Percentiles rank a stretch among this genome's conserved stretches.
These are phyloP conservation scores for Ctenoplectra terminalis DNA, from an alignment of 1,140 invertebrate genomes.

Conservation along the genomic window DNA sequence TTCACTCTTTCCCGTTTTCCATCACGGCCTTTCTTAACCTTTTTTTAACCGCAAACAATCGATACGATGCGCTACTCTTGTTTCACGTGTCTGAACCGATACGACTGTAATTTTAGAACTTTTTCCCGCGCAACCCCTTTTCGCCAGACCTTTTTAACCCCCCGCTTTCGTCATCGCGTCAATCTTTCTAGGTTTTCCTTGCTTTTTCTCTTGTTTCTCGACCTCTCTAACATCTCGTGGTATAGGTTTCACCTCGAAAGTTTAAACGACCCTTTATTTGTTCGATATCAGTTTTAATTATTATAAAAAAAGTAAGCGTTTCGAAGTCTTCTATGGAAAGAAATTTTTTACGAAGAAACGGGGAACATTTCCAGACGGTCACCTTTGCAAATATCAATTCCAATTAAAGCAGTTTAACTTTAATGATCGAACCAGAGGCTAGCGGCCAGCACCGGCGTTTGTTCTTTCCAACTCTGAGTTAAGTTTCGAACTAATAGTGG, in stretches of 20 bases:
- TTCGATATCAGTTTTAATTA: not conserved
- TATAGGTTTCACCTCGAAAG: not conserved
- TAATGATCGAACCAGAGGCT: not conserved
- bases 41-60: conserved; percentile 19
- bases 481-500: conserved; percentile 38
- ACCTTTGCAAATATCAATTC: not conserved
- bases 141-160: not conserved
- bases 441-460: not conserved
- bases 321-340: not conserved
- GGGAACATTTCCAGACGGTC: no score
- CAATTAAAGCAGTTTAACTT: conserved; percentile 26
- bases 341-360: not conserved
- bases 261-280: not conserved
- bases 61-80: not conserved
- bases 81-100: not conserved
- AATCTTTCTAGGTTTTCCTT: not conserved
- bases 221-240: not conserved
- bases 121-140: no score
- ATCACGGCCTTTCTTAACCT: not conserved
- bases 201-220: not conserved
- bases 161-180: not conserved
- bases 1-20: not conserved
- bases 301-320: not conserved
- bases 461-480: conserved; percentile 22
- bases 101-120: conserved; percentile 6